Conservation (phyloP, 92 coral and sea anemone species). For the Porites rus region DNA sequence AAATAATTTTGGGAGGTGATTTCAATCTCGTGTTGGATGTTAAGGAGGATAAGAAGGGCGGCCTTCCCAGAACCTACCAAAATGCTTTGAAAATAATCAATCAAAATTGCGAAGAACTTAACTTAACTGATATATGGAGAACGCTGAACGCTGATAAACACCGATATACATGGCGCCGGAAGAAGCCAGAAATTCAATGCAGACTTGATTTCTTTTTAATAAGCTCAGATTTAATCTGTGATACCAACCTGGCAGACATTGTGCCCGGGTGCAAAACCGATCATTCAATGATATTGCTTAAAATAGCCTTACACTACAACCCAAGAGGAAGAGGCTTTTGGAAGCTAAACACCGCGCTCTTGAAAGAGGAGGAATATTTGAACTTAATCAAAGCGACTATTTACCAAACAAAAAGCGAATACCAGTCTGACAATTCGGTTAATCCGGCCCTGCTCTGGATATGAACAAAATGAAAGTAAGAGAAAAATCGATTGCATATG, state of each 20-base stretch:
- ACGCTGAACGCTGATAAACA: background rate
- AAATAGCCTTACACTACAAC: too few relatives aligned
- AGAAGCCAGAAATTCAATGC: slow-evolving; percentile 15
- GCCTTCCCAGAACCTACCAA: background rate
- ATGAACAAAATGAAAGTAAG: too few relatives aligned
- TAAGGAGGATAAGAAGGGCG: slow-evolving; percentile 11
- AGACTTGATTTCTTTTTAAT: background rate
- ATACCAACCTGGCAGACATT: slow-evolving; percentile 27
- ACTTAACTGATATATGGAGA: background rate
- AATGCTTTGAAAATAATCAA: slow-evolving; percentile 4
- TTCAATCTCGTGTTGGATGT: background rate
- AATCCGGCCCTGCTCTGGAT: background rate
- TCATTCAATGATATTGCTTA: too few relatives aligned
- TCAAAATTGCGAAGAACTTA: background rate
- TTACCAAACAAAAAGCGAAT: slow-evolving; percentile 3
- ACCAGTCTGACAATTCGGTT: background rate
- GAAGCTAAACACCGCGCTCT: too few relatives aligned
- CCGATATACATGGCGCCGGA: background rate
- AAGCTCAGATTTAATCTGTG: background rate
- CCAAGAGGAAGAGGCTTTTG: too few relatives aligned
- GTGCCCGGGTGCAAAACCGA: slow-evolving; percentile 1
- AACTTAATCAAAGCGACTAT: too few relatives aligned
- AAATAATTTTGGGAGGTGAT: slow-evolving; percentile 4
- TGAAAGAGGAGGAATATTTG: too few relatives aligned
- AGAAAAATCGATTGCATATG: too few relatives aligned